phyloP scores from a whole-genome alignment of 2,113 vertebrate species.

The Aspidoscelis tigris region DNA sequence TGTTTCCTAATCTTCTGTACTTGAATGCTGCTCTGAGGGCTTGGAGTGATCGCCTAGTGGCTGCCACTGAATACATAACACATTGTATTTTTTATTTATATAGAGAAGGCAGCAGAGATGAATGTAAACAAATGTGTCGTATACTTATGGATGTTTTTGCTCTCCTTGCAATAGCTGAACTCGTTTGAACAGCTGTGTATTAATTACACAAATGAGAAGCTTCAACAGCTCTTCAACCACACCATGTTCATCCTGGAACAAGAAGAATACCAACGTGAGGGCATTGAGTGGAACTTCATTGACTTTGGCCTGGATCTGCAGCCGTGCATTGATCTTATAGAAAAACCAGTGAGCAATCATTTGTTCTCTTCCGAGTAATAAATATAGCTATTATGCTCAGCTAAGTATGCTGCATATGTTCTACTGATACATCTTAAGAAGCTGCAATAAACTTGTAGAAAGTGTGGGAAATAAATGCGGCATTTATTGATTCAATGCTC shows the following conservation, averaged over 20 bases:
- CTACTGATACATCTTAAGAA: not conserved
- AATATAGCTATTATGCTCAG: not conserved
- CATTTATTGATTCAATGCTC: not conserved
- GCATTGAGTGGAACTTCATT: conserved; percentile 95
- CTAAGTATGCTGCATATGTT: not conserved
- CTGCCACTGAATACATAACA: not conserved
- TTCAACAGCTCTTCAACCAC: conserved; percentile 92
- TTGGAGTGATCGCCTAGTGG: not conserved
- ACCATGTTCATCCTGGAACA: conserved; percentile 95
- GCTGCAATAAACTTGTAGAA: not conserved
- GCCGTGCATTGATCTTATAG: conserved; percentile 93
- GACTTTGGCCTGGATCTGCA: conserved; percentile 91
- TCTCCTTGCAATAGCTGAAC: conserved; percentile 83
- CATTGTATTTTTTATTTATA: not conserved
- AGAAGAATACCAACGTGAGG: conserved; percentile 91
- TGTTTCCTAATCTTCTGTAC: not conserved
- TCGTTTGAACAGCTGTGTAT: conserved; percentile 93
- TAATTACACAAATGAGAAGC: conserved; percentile 91
- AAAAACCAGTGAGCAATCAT: conserved; percentile 86
- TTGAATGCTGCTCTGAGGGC: not conserved
- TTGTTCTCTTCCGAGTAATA: not conserved
- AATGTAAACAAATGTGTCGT: not conserved
- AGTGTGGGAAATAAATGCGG: not conserved
- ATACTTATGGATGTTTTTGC: not conserved
- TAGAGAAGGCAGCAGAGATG: not conserved